phyloP scores from a whole-genome alignment of 2,888 invertebrate genomes.

The Ypsolopha scabrella region DNA sequence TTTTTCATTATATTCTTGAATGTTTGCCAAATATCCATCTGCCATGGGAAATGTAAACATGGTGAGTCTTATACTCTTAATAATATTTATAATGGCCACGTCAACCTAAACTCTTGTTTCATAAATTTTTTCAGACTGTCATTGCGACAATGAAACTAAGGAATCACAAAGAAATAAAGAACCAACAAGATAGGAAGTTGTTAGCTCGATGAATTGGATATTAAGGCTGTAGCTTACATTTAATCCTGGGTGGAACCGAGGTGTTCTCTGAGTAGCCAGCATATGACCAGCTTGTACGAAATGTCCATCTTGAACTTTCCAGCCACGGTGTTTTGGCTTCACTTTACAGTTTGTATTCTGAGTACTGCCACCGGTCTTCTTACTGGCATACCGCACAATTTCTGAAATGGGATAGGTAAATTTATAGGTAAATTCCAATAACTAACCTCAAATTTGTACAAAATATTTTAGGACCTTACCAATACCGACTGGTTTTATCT shows the following conservation, averaged over 20 bases:
- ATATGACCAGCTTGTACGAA: constrained; percentile 75
- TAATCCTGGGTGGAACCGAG: constrained; percentile 84
- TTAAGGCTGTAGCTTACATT: constrained; percentile 75
- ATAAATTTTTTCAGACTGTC: no score
- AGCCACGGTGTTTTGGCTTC: constrained; percentile 82
- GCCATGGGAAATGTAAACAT: no score
- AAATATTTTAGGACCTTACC: background rate
- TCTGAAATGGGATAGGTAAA: constrained; percentile 29
- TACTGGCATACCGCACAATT: constrained; percentile 74
- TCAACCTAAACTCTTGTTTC: no score
- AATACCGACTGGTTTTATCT: background rate
- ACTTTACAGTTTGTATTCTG: constrained; percentile 75
- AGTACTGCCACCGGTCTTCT: constrained; percentile 81
- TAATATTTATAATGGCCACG: no score
- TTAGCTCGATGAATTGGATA: no score
- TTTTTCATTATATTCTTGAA: no score
- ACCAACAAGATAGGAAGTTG: no score
- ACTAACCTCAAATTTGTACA: background rate
- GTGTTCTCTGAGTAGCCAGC: constrained; percentile 75
- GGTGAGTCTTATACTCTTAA: no score
- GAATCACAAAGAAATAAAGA: no score
- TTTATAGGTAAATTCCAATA: constrained; percentile 3
- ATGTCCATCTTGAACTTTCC: constrained; percentile 80
- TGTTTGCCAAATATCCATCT: no score
- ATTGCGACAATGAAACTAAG: no score